These are phyloP conservation scores for Halcyon badia DNA, from an alignment of 2,797 vertebrate genomes.

Conservation along the genomic window DNA sequence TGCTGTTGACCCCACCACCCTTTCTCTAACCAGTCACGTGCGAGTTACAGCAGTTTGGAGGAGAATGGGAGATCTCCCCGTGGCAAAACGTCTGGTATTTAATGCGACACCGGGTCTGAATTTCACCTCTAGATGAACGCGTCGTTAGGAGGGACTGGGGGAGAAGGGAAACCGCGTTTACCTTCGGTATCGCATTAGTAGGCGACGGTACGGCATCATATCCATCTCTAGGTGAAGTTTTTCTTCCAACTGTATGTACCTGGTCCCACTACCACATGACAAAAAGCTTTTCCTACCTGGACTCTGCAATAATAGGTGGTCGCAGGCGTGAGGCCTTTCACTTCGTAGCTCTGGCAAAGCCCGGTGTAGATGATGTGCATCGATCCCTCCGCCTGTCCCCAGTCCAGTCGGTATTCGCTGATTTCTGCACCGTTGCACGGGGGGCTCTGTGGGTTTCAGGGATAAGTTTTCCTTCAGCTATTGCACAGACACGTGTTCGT, in stretches of 20 bases:
- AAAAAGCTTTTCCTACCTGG: conserved; percentile 76
- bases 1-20: accelerated
- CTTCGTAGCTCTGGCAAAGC: conserved; percentile 80
- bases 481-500: accelerated
- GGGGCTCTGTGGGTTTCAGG: conserved; percentile 70
- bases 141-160: neutral
- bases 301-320: conserved; percentile 85
- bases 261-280: accelerated
- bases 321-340: conserved; percentile 83
- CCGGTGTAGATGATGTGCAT: conserved; percentile 82
- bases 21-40: neutral
- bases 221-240: neutral
- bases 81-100: neutral
- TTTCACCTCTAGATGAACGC: neutral
- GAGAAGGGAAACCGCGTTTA: neutral
- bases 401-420: conserved; percentile 82
- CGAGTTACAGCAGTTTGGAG: neutral
- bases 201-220: neutral
- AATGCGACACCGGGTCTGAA: neutral
- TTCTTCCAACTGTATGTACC: neutral
- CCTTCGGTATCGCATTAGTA: neutral
- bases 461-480: neutral
- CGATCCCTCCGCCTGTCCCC: conserved; percentile 79
- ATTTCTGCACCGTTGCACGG: conserved; percentile 81
- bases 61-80: neutral